A percentile compares a stretch with the other conserved stretches of the same genome.
These are phyloP conservation scores for Megaceryle maxima DNA, from an alignment of 2,113 vertebrate species.

Conservation along the genomic window DNA sequence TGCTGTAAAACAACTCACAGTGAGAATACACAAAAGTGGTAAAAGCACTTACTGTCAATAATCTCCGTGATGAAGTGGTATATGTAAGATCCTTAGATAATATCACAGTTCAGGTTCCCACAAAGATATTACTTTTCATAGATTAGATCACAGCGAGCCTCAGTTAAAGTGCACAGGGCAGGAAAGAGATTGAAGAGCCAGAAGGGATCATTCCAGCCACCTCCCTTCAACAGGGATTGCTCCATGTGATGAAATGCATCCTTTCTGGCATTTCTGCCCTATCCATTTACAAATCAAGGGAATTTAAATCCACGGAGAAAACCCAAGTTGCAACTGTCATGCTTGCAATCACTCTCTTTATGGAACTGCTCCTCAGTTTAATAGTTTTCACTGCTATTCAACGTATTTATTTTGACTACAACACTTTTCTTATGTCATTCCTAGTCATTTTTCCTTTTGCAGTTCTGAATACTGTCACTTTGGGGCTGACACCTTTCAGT, in stretches of 20 bases:
- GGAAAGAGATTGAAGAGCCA: neutral
- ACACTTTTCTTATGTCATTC: neutral
- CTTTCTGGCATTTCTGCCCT: neutral
- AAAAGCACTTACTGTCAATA: constrained; percentile 47
- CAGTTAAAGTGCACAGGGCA: neutral
- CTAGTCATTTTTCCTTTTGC: neutral
- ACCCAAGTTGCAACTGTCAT: neutral
- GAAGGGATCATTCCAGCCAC: neutral
- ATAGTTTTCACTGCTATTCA: neutral
- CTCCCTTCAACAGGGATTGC: neutral
- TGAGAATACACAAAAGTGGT: constrained; percentile 13
- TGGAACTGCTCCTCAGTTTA: neutral
- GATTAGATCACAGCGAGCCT: neutral
- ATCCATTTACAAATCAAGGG: neutral
- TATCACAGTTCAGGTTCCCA: neutral
- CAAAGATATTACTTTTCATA: neutral
- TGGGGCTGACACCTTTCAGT: neutral
- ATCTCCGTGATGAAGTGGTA: neutral
- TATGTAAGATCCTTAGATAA: neutral
- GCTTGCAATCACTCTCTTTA: neutral
- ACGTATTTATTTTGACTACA: neutral
- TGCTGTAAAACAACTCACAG: constrained; percentile 27
- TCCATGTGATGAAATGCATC: neutral
- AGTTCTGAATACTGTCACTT: neutral
- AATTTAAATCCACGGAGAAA: neutral